Percentiles rank a stretch among this genome's conserved stretches.
These are phyloP conservation scores for Melanotaenia nigrans DNA, from an alignment of 2,797 vertebrate species.

Conservation along the genomic window DNA sequence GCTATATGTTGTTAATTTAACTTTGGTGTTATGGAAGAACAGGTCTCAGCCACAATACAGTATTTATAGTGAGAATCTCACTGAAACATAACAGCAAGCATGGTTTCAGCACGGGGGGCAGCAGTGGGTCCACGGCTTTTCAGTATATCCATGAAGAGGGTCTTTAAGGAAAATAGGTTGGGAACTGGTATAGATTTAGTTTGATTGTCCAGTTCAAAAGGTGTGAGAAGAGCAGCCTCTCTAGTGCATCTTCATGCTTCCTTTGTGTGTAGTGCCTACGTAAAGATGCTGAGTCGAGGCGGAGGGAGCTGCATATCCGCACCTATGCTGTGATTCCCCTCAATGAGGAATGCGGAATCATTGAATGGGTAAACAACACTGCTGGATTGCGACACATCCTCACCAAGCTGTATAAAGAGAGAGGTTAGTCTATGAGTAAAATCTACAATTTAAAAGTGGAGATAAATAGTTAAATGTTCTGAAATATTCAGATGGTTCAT, in stretches of 20 bases:
- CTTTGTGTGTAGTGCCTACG: constrained; percentile 88
- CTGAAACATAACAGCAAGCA: too few species aligned
- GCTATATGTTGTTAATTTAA: too few species aligned
- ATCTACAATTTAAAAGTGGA: not conserved
- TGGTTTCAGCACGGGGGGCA: too few species aligned
- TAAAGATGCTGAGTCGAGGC: constrained; percentile 97
- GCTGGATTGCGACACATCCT: constrained; percentile 94
- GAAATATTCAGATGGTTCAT: not conserved
- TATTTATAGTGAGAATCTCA: too few species aligned
- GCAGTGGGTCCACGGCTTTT: too few species aligned
- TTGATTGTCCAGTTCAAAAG: not conserved
- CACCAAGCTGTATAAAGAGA: constrained; percentile 96
- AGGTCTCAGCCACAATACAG: too few species aligned
- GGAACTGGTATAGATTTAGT: too few species aligned
- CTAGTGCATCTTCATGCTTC: constrained; percentile 29
- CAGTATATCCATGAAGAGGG: too few species aligned
- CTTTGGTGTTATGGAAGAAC: too few species aligned
- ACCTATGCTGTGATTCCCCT: constrained; percentile 97
- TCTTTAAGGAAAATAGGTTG: too few species aligned
- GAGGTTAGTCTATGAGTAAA: constrained; percentile 80
- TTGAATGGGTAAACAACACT: constrained; percentile 99
- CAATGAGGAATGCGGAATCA: constrained; percentile 97
- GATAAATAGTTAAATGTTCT: not conserved
- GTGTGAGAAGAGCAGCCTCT: not conserved
- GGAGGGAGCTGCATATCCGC: constrained; percentile 94